Evolutionary conservation across 1,140 invertebrate genomes (phyloP).

Genomic region (Leptonema lineaticorne): DNA sequence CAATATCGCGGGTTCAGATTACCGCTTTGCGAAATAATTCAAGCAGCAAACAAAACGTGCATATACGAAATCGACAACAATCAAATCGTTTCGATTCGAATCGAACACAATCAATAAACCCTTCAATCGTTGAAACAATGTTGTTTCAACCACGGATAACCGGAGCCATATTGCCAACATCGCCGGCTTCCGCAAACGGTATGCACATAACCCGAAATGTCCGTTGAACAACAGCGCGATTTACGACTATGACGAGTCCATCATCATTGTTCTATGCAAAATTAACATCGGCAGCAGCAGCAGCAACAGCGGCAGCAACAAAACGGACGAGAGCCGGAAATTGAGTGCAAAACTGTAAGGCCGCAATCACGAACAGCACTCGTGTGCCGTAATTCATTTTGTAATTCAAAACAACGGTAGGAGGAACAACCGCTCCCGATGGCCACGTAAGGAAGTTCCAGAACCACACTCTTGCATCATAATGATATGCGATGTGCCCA

Average conservation of each 20-base stretch:
- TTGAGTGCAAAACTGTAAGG: conserved; percentile 13
- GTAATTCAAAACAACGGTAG: conserved; percentile 24
- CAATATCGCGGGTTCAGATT: too few relatives aligned
- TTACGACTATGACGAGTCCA: conserved; percentile 7
- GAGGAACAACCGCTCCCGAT: conserved; percentile 15
- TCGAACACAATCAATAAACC: too few relatives aligned
- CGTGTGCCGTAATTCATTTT: conserved; percentile 29
- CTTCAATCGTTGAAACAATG: too few relatives aligned
- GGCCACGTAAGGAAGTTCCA: conserved; percentile 1
- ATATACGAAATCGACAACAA: too few relatives aligned
- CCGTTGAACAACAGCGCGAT: neutral
- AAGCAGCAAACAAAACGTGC: too few relatives aligned
- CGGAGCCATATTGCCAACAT: too few relatives aligned
- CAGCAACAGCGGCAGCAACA: neutral
- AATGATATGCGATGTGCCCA: conserved; percentile 24
- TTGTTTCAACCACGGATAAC: neutral
- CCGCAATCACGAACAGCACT: conserved; percentile 19
- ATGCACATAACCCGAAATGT: neutral
- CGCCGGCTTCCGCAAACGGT: neutral
- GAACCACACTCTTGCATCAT: conserved; percentile 8
- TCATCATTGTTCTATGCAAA: conserved; percentile 15
- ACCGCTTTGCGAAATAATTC: too few relatives aligned
- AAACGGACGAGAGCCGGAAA: neutral
- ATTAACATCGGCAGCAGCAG: neutral
- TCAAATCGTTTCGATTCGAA: too few relatives aligned